Evolutionary conservation across 92 coral and sea anemone species (phyloP).

Genomic region (Heteractis magnifica): DNA sequence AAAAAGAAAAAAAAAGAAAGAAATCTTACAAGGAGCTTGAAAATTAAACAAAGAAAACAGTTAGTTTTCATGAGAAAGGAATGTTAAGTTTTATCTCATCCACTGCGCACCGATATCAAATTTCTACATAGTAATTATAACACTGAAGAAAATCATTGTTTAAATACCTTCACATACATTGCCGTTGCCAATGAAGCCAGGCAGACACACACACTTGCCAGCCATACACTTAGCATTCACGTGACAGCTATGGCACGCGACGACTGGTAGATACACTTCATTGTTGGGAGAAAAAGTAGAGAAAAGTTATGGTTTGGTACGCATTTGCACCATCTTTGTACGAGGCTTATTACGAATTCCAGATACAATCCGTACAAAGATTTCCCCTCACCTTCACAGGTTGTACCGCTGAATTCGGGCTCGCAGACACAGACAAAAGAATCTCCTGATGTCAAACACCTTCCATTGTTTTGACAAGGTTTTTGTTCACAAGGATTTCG

Average conservation of each 20-base stretch:
- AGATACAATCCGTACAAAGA: not conserved
- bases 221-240: slow-evolving; percentile 67
- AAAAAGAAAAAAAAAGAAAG: no score
- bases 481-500: slow-evolving; percentile 58
- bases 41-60: no score
- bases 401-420: slow-evolving; percentile 66
- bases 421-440: slow-evolving; percentile 72
- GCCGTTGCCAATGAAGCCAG: slow-evolving; percentile 86
- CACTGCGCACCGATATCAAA: no score
- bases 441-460: slow-evolving; percentile 55
- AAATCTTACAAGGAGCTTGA: no score
- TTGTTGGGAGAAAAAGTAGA: not conserved
- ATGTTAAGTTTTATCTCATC: no score
- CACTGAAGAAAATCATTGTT: not conserved
- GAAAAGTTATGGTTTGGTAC: not conserved
- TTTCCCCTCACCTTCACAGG: slow-evolving; percentile 77
- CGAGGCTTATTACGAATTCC: no score
- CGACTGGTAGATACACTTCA: slow-evolving; percentile 44
- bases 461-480: slow-evolving; percentile 85
- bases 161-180: slow-evolving; percentile 80
- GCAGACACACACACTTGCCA: slow-evolving; percentile 78
- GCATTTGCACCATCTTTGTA: not conserved
- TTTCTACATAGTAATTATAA: not conserved
- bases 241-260: slow-evolving; percentile 67
- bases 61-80: no score